These are phyloP conservation scores for Lepilemur septentrionalis DNA, from an alignment of 2,797 vertebrate genomes.

Conservation along the genomic window DNA sequence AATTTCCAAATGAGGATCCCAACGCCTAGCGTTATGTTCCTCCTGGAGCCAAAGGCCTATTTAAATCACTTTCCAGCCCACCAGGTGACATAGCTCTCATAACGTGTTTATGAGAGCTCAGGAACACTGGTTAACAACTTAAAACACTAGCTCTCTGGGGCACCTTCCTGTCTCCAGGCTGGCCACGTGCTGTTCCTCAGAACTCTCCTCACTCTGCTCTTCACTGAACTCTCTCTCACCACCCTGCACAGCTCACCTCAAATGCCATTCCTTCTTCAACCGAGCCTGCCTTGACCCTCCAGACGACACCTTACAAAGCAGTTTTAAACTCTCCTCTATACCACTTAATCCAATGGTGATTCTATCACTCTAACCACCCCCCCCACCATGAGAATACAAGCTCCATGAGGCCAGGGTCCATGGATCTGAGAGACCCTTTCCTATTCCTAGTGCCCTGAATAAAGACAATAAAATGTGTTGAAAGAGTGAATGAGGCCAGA, in stretches of 20 bases:
- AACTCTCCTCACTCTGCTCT: background rate
- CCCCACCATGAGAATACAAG: background rate
- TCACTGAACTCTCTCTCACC: background rate
- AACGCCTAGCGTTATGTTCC: background rate
- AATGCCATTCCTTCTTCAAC: background rate
- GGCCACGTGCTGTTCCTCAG: background rate
- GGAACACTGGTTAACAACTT: background rate
- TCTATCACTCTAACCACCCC: background rate
- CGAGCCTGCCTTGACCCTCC: background rate
- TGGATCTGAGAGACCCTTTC: background rate
- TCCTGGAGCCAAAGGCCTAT: background rate
- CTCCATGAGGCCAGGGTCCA: background rate
- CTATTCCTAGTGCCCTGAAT: background rate
- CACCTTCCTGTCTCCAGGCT: background rate
- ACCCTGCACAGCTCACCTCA: background rate
- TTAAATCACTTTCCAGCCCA: background rate
- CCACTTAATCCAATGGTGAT: background rate
- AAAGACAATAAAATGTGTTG: slow-evolving; percentile 8
- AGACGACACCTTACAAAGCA: background rate
- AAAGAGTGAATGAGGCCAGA: background rate
- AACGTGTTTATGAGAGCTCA: background rate
- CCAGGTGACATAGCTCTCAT: background rate
- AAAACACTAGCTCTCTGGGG: background rate
- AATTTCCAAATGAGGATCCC: background rate
- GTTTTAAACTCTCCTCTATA: background rate